phyloP scores from a whole-genome alignment of 1,140 invertebrate species.

The Microplitis mediator region DNA sequence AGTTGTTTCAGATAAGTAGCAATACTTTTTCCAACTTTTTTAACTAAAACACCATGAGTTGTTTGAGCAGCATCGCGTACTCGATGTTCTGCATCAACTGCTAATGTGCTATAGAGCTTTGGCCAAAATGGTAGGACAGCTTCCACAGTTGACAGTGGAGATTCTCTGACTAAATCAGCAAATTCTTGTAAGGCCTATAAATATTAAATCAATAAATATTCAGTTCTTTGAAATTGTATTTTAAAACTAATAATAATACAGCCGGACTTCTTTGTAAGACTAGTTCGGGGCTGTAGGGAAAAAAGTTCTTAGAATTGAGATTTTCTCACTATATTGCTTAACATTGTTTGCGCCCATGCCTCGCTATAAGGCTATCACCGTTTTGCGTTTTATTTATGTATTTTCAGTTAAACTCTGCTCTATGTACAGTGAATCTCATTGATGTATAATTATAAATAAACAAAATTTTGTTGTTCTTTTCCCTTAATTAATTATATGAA shows the following conservation, averaged over 20 bases:
- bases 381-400: too few relatives aligned
- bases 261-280: neutral
- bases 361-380: too few relatives aligned
- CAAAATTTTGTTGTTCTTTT: too few relatives aligned
- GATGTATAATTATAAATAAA: too few relatives aligned
- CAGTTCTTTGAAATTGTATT: neutral
- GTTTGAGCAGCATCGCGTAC: slow-evolving; percentile 77
- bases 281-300: too few relatives aligned
- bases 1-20: slow-evolving; percentile 79
- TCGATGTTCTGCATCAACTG: slow-evolving; percentile 77
- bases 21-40: slow-evolving; percentile 73
- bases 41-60: slow-evolving; percentile 72
- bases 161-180: slow-evolving; percentile 68
- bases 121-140: slow-evolving; percentile 79
- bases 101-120: slow-evolving; percentile 73
- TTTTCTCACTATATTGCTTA: too few relatives aligned
- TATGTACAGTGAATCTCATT: too few relatives aligned
- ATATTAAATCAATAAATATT: slow-evolving; percentile 31
- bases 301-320: too few relatives aligned
- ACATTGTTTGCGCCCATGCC: too few relatives aligned
- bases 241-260: neutral
- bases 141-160: slow-evolving; percentile 68
- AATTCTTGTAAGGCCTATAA: slow-evolving; percentile 80
- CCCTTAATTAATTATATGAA: too few relatives aligned
- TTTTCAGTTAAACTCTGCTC: too few relatives aligned